phyloP scores from a whole-genome alignment of 2,888 invertebrate species.

The Cyrtodaria siliqua region DNA sequence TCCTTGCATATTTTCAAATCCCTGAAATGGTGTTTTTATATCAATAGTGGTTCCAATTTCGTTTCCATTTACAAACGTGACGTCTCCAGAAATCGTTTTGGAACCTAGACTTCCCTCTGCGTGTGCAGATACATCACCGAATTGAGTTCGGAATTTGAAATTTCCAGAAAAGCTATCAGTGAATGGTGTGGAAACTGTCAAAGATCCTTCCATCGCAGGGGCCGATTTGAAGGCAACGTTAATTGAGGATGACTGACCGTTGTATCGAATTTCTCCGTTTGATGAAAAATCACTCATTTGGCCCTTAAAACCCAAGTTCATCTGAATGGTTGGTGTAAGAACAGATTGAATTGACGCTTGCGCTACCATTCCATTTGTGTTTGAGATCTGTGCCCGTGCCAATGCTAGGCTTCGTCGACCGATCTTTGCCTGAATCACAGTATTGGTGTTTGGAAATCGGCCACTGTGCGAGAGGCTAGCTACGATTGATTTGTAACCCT shows the following conservation, averaged over 20 bases:
- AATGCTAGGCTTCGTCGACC: conserved; percentile 40
- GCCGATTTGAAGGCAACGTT: conserved; percentile 19
- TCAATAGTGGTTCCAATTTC: neutral
- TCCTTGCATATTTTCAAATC: conserved; percentile 28
- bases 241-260: conserved; percentile 27
- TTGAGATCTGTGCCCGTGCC: conserved; percentile 16
- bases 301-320: conserved; percentile 30
- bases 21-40: conserved; percentile 33
- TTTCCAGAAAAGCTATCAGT: conserved; percentile 18
- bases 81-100: conserved; percentile 11
- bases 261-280: conserved; percentile 30
- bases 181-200: conserved; percentile 17
- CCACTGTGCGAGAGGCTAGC: conserved; percentile 35
- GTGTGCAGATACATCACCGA: conserved; percentile 5
- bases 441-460: conserved; percentile 24
- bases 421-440: conserved; percentile 27
- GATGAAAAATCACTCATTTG: conserved; percentile 32
- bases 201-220: conserved; percentile 15
- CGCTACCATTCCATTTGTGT: conserved; percentile 5
- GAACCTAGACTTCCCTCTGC: conserved; percentile 13
- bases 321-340: conserved; percentile 38
- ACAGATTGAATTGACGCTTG: conserved; percentile 27
- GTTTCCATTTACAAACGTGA: conserved; percentile 7
- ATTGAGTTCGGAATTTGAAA: conserved; percentile 2
- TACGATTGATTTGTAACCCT: conserved; percentile 33